Evolutionary conservation across 35 echinoderm and acorn worm species (phyloP).

Genomic region (Ptychodera flava): DNA sequence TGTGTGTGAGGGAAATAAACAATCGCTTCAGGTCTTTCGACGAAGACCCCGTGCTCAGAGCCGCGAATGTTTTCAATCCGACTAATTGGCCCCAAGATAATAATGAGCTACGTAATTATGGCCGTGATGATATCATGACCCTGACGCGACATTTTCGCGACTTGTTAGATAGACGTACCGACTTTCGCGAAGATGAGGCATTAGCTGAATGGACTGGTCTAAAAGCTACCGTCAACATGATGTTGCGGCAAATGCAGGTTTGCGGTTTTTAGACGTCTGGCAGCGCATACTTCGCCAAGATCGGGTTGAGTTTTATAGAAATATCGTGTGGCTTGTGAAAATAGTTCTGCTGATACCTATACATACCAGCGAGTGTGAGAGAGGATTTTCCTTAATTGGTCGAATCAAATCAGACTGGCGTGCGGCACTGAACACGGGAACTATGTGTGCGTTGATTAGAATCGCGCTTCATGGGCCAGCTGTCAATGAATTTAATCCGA

Average conservation of each 20-base stretch:
- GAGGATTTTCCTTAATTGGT: background rate
- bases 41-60: background rate
- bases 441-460: background rate
- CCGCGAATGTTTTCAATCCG: background rate
- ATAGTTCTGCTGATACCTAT: background rate
- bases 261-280: background rate
- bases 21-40: background rate
- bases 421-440: too few relatives aligned
- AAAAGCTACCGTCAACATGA: background rate
- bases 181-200: background rate
- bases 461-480: background rate
- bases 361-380: background rate
- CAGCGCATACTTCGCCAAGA: background rate
- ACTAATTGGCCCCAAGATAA: background rate
- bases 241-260: background rate
- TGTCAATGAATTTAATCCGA: background rate
- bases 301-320: background rate
- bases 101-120: background rate
- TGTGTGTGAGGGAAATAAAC: too few relatives aligned
- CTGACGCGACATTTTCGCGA: background rate
- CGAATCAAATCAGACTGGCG: too few relatives aligned
- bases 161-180: background rate
- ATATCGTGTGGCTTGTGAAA: background rate
- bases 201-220: background rate
- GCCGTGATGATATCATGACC: background rate